These are phyloP conservation scores for Danio tinwini DNA, from an alignment of 2,797 vertebrate genomes.

Conservation along the genomic window DNA sequence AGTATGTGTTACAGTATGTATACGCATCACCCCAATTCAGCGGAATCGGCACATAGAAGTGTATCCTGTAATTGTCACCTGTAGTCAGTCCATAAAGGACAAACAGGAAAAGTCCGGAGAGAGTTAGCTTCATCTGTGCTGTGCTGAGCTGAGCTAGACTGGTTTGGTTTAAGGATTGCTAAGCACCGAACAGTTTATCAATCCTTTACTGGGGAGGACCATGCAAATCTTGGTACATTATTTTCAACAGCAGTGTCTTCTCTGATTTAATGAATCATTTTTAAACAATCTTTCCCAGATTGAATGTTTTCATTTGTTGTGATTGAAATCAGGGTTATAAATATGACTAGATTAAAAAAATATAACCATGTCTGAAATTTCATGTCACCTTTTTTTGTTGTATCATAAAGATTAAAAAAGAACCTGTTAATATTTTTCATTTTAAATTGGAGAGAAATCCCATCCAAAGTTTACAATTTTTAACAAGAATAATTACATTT, in stretches of 20 bases:
- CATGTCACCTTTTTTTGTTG: no score
- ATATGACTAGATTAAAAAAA: no score
- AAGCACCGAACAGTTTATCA: background rate
- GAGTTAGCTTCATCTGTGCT: constrained; percentile 23
- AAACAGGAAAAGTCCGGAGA: constrained; percentile 16
- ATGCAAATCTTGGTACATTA: constrained; percentile 8
- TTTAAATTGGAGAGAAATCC: no score
- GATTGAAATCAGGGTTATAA: no score
- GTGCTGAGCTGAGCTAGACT: background rate
- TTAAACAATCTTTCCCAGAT: no score
- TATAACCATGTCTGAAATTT: no score
- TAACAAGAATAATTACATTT: no score
- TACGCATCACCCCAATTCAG: background rate
- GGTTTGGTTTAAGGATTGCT: background rate
- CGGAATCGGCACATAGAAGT: background rate
- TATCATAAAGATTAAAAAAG: no score
- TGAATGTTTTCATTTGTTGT: no score
- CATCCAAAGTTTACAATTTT: no score
- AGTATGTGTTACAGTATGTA: background rate
- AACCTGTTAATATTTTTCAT: no score
- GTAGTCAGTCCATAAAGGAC: background rate
- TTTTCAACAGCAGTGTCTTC: background rate
- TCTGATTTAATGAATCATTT: no score
- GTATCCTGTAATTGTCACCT: background rate
- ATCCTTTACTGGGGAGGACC: background rate